A percentile compares a stretch with the other conserved stretches of the same genome.
phyloP scores from a whole-genome alignment of 2,797 vertebrate species.

The Notolepis coatsorum region DNA sequence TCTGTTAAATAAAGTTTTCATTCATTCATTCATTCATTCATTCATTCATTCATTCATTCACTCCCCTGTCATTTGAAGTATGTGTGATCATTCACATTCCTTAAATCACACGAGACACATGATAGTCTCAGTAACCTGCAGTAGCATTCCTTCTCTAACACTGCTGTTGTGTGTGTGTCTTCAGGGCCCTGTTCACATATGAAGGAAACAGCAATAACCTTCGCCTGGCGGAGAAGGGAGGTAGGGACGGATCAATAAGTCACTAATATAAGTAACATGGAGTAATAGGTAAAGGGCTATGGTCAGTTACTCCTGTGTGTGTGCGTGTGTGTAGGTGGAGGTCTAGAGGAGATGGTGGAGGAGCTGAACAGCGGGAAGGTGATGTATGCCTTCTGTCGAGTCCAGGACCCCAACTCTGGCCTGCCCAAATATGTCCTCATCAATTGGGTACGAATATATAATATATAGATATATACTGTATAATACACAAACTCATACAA shows the following conservation, averaged over 20 bases:
- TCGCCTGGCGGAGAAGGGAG: slow-evolving; percentile 87
- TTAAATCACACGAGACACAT: too few relatives aligned
- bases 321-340: slow-evolving; percentile 81
- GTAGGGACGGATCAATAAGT: slow-evolving; percentile 68
- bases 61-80: not conserved
- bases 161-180: slow-evolving; percentile 36
- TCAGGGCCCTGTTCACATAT: slow-evolving; percentile 91
- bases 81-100: not conserved
- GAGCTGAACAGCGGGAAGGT: slow-evolving; percentile 93
- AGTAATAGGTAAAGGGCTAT: too few relatives aligned
- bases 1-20: too few relatives aligned
- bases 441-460: slow-evolving; percentile 95
- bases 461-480: too few relatives aligned
- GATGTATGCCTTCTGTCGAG: slow-evolving; percentile 95
- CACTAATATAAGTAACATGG: not conserved
- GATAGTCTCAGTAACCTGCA: too few relatives aligned
- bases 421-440: slow-evolving; percentile 93
- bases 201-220: slow-evolving; percentile 93
- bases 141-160: too few relatives aligned
- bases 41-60: too few relatives aligned
- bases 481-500: slow-evolving; percentile 18
- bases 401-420: slow-evolving; percentile 90
- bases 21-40: too few relatives aligned
- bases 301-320: slow-evolving; percentile 11
- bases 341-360: slow-evolving; percentile 92